Evolutionary conservation across 2,888 invertebrate species (phyloP), one percentile per base, ranked within the genome.

Genomic region (Theristus sp.): DNA sequence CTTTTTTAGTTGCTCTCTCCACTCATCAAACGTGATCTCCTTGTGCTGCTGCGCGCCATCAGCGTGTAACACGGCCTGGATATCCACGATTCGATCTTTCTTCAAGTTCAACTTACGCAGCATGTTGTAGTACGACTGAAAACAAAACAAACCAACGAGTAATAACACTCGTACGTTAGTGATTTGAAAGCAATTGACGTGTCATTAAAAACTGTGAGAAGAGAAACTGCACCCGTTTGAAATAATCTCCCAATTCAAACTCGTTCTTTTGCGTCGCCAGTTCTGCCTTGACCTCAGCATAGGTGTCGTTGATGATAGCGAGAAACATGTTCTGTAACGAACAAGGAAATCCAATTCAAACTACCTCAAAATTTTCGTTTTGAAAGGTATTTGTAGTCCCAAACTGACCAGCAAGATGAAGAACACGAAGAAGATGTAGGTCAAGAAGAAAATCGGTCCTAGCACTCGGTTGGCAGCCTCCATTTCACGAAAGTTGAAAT

Each of bases 271-370:
- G 76, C 61, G 74, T 73, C 31, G 78, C 76, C 64, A 83, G 79
- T 74, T 85, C 84, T 1, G 80, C 78, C 74, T 85, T 85, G 1
- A 85, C 84, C 68, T 83, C 82, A 0, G 82, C 80, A 70, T 85
- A 86, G 0, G 85, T 83, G 71, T 85, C 85, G 71, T 83, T 84
- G 66, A 86, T 84, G 69, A 86, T 86, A 63, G 85, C 86, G 73
- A 86, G 72, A 75, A 86, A 86, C 84, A 86, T 85, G 74, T 85
- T 85, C 82, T 82, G 67, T n/a, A n/a, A n/a, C n/a, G n/a, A 38
- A 38, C 17, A 38, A 38, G 38, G 6, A 38, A 17, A 13, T 38
- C 38, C 38, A 38, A 38, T 38, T 38, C 17, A 38, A 38, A 38
- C n/a, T n/a, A n/a, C n/a, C n/a, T n/a, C n/a, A n/a, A n/a, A n/a